Evolutionary conservation across 2,113 vertebrate species (phyloP), one percentile per base, ranked within the genome.

Genomic region (Lathamus discolor): DNA sequence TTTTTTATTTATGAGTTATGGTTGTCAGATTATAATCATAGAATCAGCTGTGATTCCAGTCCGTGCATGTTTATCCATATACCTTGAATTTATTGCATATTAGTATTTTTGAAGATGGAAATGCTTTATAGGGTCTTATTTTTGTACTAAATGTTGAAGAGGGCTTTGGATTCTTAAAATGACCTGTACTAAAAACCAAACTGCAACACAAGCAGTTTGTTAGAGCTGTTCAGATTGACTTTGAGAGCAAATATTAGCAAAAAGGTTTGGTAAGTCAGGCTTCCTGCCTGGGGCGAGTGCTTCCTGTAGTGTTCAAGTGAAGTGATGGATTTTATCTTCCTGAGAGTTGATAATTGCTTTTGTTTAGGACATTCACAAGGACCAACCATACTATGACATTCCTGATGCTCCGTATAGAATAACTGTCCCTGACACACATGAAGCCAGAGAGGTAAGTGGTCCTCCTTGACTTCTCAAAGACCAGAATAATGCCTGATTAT

Each of bases 381-480:
- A 99, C 95, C 99, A 99, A 80, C 99, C 99, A 1, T 99, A 99
- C 92, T 99, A 99, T 43, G 98, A 99, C 97, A 99, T 99, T 94
- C 99, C 99, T 19, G 99, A 99, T 41, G 99, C 98, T 28, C 99
- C 99, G 0, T 98, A 99, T 89, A 98, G 99, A 79, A 99, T 99
- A 97, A 99, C 99, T 3, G 99, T 99, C 35, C 99, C 99, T 7
- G 99, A 99, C 96, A 99, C 99, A 0, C 98, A 98, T 11, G 99
- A 99, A 96, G 99, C 99, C 79, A 97, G 99, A 92, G 99, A 99
- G 98, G 99, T 99, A 97, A 75, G 98, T 57, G 8, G 4, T 51
- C 6, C 15, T 90, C 29, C 55, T 67, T 72, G 31, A 11, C 76
- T 66, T 48, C 24, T 39, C 33, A 68, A 41, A 37, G 19, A 57